These are phyloP conservation scores for Ophioderma brevispina DNA, from an alignment of 35 echinoderm and acorn worm genomes.

Conservation along the genomic window DNA sequence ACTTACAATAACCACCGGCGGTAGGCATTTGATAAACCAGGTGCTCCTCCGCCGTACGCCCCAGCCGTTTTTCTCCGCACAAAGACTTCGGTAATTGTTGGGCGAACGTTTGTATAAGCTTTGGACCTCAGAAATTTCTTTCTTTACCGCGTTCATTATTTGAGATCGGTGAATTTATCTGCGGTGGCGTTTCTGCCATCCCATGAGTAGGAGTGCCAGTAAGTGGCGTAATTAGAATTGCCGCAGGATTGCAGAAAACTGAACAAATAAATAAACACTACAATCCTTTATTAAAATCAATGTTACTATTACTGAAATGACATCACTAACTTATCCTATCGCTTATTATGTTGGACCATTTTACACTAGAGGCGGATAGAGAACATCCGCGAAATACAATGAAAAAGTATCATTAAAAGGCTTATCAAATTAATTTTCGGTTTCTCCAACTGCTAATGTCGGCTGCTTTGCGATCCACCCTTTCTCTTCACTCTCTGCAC, in stretches of 20 bases:
- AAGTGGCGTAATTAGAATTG: slow-evolving; percentile 39
- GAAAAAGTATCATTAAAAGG: too few relatives aligned
- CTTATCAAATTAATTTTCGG: too few relatives aligned
- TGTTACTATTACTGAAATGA: too few relatives aligned
- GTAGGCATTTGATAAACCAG: slow-evolving; percentile 37
- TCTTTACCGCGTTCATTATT: slow-evolving; percentile 15
- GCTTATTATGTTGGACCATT: too few relatives aligned
- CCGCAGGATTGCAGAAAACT: not conserved
- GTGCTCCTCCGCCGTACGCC: slow-evolving; percentile 46
- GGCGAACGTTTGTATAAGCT: not conserved
- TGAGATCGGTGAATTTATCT: slow-evolving; percentile 43
- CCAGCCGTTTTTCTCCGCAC: slow-evolving; percentile 40
- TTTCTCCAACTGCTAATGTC: too few relatives aligned
- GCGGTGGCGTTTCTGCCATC: slow-evolving; percentile 43
- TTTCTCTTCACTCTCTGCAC: too few relatives aligned
- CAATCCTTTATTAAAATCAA: too few relatives aligned
- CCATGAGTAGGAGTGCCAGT: slow-evolving; percentile 43
- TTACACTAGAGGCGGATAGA: too few relatives aligned
- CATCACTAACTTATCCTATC: too few relatives aligned
- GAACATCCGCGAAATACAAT: too few relatives aligned
- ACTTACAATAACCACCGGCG: slow-evolving; percentile 60
- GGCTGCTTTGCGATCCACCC: too few relatives aligned
- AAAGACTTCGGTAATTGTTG: not conserved
- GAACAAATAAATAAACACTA: not conserved
- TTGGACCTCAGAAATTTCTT: not conserved